A percentile compares a stretch with the other conserved stretches of the same genome.
These are phyloP conservation scores for Hemibagrus wyckioides DNA, from an alignment of 2,113 vertebrate genomes.

Conservation along the genomic window DNA sequence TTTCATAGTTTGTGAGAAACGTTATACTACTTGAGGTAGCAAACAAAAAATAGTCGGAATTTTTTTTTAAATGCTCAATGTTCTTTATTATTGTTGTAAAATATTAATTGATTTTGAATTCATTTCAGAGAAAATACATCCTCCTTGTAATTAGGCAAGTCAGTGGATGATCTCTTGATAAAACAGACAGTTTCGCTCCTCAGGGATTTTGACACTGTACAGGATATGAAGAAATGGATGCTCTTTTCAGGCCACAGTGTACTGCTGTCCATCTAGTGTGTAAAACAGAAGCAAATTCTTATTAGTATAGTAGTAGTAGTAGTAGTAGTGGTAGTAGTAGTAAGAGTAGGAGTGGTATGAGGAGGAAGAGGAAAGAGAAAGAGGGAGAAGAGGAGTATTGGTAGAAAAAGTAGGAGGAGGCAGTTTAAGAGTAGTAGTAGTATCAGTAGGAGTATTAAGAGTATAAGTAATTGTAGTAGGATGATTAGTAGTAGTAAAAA, in stretches of 20 bases:
- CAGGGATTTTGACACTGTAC: conserved; percentile 9
- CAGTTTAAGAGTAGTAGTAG: not conserved
- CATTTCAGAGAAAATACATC: not conserved
- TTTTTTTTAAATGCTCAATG: conserved; percentile 2
- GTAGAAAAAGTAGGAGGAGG: too few relatives aligned
- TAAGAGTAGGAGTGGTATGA: not conserved
- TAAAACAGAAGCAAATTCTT: not conserved
- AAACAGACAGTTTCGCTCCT: not conserved
- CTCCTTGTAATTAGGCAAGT: not conserved
- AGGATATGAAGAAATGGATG: conserved; percentile 65
- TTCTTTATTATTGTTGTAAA: conserved; percentile 8
- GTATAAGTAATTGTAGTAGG: not conserved
- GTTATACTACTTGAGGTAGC: not conserved
- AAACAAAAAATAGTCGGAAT: not conserved
- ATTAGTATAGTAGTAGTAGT: not conserved
- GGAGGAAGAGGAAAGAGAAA: too few relatives aligned
- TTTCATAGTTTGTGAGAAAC: not conserved
- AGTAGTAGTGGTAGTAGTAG: not conserved
- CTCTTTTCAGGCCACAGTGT: conserved; percentile 65
- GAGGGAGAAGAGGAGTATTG: too few relatives aligned
- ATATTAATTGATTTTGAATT: not conserved
- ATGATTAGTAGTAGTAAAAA: not conserved
- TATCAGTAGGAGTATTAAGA: not conserved
- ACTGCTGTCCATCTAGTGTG: conserved; percentile 61
- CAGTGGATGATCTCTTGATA: not conserved